Base-by-base conservation (phyloP, 2,797 vertebrate genomes). In the Molossus alvarezi region DNA sequence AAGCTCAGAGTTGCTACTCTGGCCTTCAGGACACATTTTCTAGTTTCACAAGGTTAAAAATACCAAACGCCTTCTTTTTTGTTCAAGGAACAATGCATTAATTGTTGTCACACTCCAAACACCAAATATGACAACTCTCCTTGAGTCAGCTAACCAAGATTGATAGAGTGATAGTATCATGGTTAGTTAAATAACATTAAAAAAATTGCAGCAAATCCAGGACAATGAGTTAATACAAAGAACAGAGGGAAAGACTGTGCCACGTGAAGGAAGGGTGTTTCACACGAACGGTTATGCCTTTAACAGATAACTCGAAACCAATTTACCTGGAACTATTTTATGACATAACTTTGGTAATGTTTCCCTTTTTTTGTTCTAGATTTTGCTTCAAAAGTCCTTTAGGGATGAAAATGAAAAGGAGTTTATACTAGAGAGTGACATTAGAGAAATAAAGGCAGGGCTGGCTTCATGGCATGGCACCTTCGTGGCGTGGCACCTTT, bases 31-130 rank as follows among this genome's bases (percentile, higher is more conserved):
- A 75, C 6, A 91, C 3, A 58, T 72, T 77, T 91, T 94, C 73
- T 76, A 69, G 27, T 86, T 69, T 80, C 48, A 29, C 15, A 84
- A 57, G 21, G 20, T 92, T 94, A 20, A 96, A 91, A 93, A 89
- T 89, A 71, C 2, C 13, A 90, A 89, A 85, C 18, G 29, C 21
- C 27, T 64, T 82, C 15, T 65, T 90, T 86, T 55, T 82, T 80
- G 9, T 81, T 80, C 53, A 76, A 64, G 71, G 14, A 73, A 93
- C 88, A 86, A 76, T 79, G 37, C 53, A 83, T 91, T 75, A 58
- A 33, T 58, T 21, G 7, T 91, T 81, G 57, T 95, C 33, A 65
- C 53, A 95, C 4, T 95, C 67, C 55, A 65, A 60, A 90, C 53
- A 72, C 27, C 64, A 82, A 51, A 20, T 75, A 71, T 18, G n/a